Conservation (phyloP, 2,888 invertebrate species). For the Gisinianus flammeolus region DNA sequence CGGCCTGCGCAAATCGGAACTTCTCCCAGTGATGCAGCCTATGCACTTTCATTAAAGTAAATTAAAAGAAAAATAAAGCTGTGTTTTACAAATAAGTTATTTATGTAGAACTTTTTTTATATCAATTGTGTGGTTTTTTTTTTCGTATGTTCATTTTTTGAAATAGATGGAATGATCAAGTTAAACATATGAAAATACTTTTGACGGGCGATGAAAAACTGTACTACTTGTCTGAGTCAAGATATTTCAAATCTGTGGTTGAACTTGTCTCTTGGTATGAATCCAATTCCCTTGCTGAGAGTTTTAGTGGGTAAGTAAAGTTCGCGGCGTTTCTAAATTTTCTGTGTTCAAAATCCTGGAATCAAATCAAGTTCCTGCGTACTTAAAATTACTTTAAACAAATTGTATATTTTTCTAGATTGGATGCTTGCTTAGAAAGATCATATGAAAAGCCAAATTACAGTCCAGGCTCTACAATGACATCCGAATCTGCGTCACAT, state of each 20-base stretch:
- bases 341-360: not conserved
- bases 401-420: constrained; percentile 62
- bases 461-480: not conserved
- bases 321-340: not conserved
- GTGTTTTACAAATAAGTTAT: not conserved
- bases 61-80: too few relatives aligned
- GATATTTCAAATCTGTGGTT: constrained; percentile 89
- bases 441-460: constrained; percentile 76
- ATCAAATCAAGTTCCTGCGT: not conserved
- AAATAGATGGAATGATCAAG: constrained; percentile 81
- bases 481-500: constrained; percentile 66
- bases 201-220: constrained; percentile 65
- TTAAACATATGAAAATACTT: constrained; percentile 90
- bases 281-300: constrained; percentile 86
- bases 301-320: constrained; percentile 83
- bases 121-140: constrained; percentile 17
- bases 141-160: not conserved
- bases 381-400: not conserved
- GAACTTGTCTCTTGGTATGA: constrained; percentile 94
- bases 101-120: not conserved
- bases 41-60: constrained; percentile 84
- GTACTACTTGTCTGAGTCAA: constrained; percentile 86
- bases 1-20: constrained; percentile 66
- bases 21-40: constrained; percentile 73
- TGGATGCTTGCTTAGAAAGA: constrained; percentile 80